Conservation (phyloP, 35 echinoderm and acorn worm genomes). For the Apostichopus parvimensis region DNA sequence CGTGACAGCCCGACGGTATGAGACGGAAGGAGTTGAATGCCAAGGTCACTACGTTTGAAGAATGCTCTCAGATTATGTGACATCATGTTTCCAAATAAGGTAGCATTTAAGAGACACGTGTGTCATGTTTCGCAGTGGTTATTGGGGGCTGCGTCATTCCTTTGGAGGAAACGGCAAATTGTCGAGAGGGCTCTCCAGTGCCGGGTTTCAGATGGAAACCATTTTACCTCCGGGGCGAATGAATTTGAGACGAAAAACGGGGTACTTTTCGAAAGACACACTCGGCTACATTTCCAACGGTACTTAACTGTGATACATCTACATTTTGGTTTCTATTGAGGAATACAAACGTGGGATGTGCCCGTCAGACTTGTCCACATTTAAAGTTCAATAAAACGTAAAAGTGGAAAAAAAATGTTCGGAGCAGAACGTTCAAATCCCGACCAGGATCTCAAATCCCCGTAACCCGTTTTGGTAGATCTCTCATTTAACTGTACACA, state of each 20-base stretch:
- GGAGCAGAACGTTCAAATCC: too few species aligned
- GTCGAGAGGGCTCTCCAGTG: background rate
- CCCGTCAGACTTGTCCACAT: too few species aligned
- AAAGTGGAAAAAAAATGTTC: too few species aligned
- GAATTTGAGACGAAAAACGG: background rate
- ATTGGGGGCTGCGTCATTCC: background rate
- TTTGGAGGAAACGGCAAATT: background rate
- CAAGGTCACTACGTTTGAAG: background rate
- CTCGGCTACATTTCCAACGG: too few species aligned
- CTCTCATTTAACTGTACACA: too few species aligned
- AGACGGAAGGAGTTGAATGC: background rate
- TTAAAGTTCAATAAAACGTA: too few species aligned
- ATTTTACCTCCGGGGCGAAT: background rate
- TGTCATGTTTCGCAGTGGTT: background rate
- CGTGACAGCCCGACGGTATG: background rate
- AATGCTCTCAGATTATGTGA: background rate
- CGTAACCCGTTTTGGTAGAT: too few species aligned
- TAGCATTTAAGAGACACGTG: background rate
- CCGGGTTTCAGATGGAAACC: background rate
- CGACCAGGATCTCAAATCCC: too few species aligned
- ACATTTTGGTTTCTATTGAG: too few species aligned
- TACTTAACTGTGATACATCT: too few species aligned
- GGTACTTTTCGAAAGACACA: background rate
- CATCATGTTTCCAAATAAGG: background rate
- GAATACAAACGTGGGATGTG: too few species aligned